These are phyloP conservation scores for Catharus ustulatus DNA, from an alignment of 2,797 vertebrate genomes.

Conservation along the genomic window DNA sequence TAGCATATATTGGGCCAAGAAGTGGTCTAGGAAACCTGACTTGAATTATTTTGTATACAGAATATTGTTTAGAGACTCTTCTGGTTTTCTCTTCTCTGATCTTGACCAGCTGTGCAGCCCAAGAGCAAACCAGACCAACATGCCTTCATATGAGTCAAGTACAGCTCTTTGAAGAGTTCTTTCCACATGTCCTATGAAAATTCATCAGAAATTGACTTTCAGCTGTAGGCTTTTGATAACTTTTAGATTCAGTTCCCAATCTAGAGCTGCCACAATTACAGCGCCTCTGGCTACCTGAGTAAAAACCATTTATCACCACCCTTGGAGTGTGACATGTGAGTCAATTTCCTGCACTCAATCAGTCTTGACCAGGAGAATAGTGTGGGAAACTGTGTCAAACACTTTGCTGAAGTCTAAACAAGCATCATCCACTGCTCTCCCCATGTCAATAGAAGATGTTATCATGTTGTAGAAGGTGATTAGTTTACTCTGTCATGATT, in stretches of 20 bases:
- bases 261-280: neutral
- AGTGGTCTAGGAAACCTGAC: neutral
- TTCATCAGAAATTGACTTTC: neutral
- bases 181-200: neutral
- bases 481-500: neutral
- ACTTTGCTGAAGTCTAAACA: neutral
- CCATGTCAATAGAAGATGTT: neutral
- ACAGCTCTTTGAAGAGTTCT: neutral
- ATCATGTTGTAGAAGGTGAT: neutral
- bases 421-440: neutral
- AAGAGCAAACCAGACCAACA: neutral
- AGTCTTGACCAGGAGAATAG: neutral
- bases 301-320: neutral
- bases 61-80: neutral
- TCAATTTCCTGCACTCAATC: neutral
- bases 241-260: neutral
- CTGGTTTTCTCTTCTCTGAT: neutral
- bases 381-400: neutral
- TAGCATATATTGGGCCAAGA: neutral
- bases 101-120: neutral
- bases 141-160: neutral
- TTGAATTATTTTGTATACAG: neutral
- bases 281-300: neutral
- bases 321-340: neutral
- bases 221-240: neutral